Evolutionary conservation across 2,888 invertebrate species (phyloP).

Genomic region (Molorchus minor): DNA sequence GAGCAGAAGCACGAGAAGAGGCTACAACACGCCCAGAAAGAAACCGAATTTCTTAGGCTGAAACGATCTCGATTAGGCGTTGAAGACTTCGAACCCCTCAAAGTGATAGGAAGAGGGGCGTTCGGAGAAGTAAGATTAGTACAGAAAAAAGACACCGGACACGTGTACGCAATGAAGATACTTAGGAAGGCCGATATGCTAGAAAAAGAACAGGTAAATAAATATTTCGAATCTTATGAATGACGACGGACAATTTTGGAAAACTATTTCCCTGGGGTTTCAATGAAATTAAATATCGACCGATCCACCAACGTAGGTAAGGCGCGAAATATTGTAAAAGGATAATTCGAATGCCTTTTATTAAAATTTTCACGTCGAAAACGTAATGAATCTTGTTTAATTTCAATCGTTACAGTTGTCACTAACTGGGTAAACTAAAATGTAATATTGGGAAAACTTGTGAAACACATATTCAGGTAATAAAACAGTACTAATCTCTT

Average conservation of each 20-base stretch:
- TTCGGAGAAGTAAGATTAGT: constrained; percentile 96
- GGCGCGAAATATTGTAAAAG: not conserved
- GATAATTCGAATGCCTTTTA: no score
- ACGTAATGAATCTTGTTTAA: no score
- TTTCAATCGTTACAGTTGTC: no score
- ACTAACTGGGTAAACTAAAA: no score
- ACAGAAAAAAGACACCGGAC: constrained; percentile 99
- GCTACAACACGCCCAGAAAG: constrained; percentile 96
- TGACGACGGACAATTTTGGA: no score
- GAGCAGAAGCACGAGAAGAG: constrained; percentile 95
- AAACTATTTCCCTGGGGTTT: not conserved
- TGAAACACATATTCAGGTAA: no score
- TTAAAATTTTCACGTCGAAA: no score
- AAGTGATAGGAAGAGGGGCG: constrained; percentile 94
- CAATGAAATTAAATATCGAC: not conserved
- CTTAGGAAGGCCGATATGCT: constrained; percentile 98
- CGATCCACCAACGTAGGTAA: not conserved
- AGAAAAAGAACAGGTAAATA: constrained; percentile 88
- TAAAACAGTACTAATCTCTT: no score
- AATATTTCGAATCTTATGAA: not conserved
- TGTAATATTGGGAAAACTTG: no score
- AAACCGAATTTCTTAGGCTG: constrained; percentile 96
- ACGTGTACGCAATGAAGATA: constrained; percentile 99
- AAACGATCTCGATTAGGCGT: constrained; percentile 96
- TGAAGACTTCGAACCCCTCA: constrained; percentile 97